These are phyloP conservation scores for Orchestes rusci DNA, from an alignment of 2,888 invertebrate species.

Conservation along the genomic window DNA sequence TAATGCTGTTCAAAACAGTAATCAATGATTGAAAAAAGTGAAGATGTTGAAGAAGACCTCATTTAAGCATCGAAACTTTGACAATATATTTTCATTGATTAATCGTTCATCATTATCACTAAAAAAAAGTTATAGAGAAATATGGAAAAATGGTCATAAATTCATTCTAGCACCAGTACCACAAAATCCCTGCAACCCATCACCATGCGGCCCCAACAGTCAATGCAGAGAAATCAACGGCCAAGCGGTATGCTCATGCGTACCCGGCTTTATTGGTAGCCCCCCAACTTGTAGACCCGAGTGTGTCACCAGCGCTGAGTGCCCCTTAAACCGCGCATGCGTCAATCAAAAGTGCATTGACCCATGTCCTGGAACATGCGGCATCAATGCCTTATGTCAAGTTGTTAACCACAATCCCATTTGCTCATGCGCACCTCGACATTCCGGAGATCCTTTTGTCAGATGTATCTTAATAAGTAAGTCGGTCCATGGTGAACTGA, in stretches of 20 bases:
- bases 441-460: conserved; percentile 59
- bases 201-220: conserved; percentile 54
- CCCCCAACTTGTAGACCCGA: conserved; percentile 51
- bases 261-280: conserved; percentile 45
- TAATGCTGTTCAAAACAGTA: too few species aligned
- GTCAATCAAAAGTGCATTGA: conserved; percentile 53
- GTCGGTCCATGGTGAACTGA: conserved; percentile 1
- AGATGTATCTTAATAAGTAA: conserved; percentile 53
- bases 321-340: conserved; percentile 48
- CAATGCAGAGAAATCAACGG: conserved; percentile 48
- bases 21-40: too few species aligned
- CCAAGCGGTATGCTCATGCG: conserved; percentile 50
- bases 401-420: conserved; percentile 61
- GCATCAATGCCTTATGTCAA: conserved; percentile 54
- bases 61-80: too few species aligned
- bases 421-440: conserved; percentile 52
- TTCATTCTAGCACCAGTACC: conserved; percentile 28
- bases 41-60: too few species aligned
- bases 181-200: conserved; percentile 48
- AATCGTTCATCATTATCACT: too few species aligned
- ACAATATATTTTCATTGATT: too few species aligned
- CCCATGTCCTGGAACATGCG: conserved; percentile 60
- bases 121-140: too few species aligned
- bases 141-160: too few species aligned
- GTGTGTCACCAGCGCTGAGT: conserved; percentile 51